Evolutionary conservation across 2,113 vertebrate genomes (phyloP), one percentile per base, ranked within the genome.

Genomic region (Bubo bubo): DNA sequence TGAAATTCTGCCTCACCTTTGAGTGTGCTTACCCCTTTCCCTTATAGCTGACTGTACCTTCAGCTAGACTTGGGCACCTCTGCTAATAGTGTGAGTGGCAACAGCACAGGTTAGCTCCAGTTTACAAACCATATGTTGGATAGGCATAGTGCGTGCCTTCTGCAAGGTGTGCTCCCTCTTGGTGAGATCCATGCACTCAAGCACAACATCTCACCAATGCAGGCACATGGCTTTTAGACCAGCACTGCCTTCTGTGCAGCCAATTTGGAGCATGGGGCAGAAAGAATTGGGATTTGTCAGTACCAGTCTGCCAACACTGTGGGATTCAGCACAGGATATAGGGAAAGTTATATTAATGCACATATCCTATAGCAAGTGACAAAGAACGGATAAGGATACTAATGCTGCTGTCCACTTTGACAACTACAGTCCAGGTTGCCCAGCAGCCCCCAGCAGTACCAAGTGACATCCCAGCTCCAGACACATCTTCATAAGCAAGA

Each of bases 191-290:
- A 7, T 1, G 1, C 12, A 16, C 30, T 22, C 16, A 6, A 27
- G 41, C 17, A 63, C 26, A 27, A 2, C 10, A 45, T 6, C 39
- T 63, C n/a, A 35, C 20, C 37, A 12, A 18, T 6, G 14, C 49
- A 70, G 53, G 8, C 27, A 28, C 0, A 0, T 12, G 11, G 21
- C 39, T 64, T 14, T 20, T 11, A 34, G 32, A 45, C 6, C 71
- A 79, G 14, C 74, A 27, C 60, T 77, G 49, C 60, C 24, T 26
- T 60, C 71, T 47, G 34, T 4, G 41, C 63, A 68, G 74, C 53
- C 32, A 8, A 28, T 16, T 2, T 3, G 3, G 37, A 58, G 37
- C 19, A 43, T 0, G 0, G 16, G 75, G 28, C 43, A 64, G 45
- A 34, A 90, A 17, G 45, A 64, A n/a, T n/a, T 28, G 5, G 71